Base-by-base conservation (phyloP, 2,888 invertebrate species). In the Orthosia cruda region DNA sequence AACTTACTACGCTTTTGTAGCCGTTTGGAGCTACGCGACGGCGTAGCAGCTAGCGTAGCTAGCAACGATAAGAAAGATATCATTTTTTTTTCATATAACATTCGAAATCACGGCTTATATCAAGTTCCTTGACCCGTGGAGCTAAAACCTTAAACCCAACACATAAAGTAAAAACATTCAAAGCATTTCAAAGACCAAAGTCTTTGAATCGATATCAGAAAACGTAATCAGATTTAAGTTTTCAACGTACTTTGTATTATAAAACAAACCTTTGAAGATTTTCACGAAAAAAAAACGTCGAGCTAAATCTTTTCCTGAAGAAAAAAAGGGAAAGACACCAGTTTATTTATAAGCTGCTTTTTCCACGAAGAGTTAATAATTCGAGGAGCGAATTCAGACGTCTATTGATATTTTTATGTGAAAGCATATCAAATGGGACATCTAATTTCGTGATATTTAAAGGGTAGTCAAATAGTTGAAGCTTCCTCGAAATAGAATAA, bases 221-320 rank as follows among this genome's bases (percentile, higher is more conserved):
- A 68, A 57, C 52, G 18, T 61, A 81, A 79, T 79, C 55, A 32
- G 75, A 32, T 67, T 76, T 52, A 74, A 74, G 49, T 73, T 67
- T 62, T 55, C 13, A 16, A n/a, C n/a, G 16, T 26, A 62, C 63
- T 74, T 71, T 74, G 0, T 58, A 70, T 18, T 57, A 32, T 3
- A 54, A 26, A 64, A 40, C 2, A 59, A 50, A 58, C 23, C 62
- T 73, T 80, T 81, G 67, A 78, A n/a, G 45, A 20, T 49, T 9
- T 15, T 12, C 0, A 11, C 3, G 40, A 15, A 18, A 73, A 23
- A 47, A 54, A 66, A 20, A 63, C 26, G 16, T 50, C 32, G 23
- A 52, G 7, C 4, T 13, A 47, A 9, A 16, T 45, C 49, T 4
- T 23, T 45, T 67, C 3, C 32, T 18, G 16, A 59, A 55, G 26